Evolutionary conservation across 2,113 vertebrate species (phyloP).

Genomic region (Apus apus): DNA sequence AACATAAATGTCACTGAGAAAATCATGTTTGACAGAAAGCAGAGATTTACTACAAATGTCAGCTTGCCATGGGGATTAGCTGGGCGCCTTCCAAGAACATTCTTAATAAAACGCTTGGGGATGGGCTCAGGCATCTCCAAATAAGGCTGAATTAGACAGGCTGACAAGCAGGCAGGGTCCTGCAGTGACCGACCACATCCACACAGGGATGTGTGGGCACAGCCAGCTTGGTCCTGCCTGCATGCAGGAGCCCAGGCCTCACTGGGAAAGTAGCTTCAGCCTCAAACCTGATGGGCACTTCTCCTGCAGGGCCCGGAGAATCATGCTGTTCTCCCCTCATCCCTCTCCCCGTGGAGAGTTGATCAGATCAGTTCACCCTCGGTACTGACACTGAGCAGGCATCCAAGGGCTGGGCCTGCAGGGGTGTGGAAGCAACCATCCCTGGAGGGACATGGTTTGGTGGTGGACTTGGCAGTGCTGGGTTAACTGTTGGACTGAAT

Average conservation of each 20-base stretch:
- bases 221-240: accelerated
- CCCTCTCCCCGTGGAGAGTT: neutral
- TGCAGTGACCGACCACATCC: accelerated
- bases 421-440: too few relatives aligned
- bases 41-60: constrained; percentile 31
- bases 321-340: neutral
- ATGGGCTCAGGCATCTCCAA: neutral
- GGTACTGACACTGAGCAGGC: neutral
- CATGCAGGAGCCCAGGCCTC: accelerated
- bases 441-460: too few relatives aligned
- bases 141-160: neutral
- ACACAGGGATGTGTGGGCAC: accelerated
- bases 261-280: neutral
- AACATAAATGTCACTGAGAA: neutral
- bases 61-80: constrained; percentile 27
- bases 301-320: neutral
- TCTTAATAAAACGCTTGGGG: neutral
- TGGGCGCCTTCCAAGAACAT: constrained; percentile 3
- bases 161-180: neutral
- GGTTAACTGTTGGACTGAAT: too few relatives aligned
- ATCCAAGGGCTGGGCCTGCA: neutral
- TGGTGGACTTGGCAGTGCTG: too few relatives aligned
- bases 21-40: constrained; percentile 23
- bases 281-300: neutral
- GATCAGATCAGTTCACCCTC: accelerated